These are phyloP conservation scores for Barnardius zonarius DNA, from an alignment of 2,113 vertebrate genomes.

Conservation along the genomic window DNA sequence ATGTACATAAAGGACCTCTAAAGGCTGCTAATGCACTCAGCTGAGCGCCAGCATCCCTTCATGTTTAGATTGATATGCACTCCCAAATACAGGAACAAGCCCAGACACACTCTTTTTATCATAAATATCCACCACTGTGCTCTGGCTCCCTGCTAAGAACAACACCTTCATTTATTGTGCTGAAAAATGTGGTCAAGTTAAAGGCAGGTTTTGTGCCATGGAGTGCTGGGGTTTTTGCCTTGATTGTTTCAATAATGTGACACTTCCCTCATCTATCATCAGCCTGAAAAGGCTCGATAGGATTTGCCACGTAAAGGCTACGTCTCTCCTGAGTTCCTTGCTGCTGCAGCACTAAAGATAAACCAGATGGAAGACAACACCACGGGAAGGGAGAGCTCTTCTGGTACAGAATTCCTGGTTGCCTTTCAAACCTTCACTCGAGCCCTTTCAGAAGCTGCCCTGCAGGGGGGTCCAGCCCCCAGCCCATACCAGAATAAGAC, in stretches of 20 bases:
- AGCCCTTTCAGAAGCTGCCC: neutral
- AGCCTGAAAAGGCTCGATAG: slow-evolving; percentile 1
- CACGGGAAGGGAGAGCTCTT: neutral
- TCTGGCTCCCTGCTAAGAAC: neutral
- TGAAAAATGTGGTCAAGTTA: neutral
- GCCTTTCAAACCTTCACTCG: neutral
- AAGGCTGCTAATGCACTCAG: slow-evolving; percentile 13
- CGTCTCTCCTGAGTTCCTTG: neutral
- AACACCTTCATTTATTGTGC: neutral
- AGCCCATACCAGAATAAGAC: neutral
- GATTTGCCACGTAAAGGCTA: neutral
- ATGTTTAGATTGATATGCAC: neutral
- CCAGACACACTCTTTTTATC: neutral
- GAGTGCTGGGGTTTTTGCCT: neutral
- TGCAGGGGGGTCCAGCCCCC: neutral
- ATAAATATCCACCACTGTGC: neutral
- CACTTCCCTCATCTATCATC: neutral
- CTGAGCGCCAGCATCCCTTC: neutral
- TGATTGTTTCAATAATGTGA: neutral
- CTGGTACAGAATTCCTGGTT: neutral
- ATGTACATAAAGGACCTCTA: neutral
- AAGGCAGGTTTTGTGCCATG: neutral
- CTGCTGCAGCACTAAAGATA: neutral
- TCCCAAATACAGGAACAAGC: neutral
- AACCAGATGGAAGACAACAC: neutral